Evolutionary conservation across 2,888 invertebrate species (phyloP), one percentile per base, ranked within the genome.

Genomic region (Matsumyia berberina): DNA sequence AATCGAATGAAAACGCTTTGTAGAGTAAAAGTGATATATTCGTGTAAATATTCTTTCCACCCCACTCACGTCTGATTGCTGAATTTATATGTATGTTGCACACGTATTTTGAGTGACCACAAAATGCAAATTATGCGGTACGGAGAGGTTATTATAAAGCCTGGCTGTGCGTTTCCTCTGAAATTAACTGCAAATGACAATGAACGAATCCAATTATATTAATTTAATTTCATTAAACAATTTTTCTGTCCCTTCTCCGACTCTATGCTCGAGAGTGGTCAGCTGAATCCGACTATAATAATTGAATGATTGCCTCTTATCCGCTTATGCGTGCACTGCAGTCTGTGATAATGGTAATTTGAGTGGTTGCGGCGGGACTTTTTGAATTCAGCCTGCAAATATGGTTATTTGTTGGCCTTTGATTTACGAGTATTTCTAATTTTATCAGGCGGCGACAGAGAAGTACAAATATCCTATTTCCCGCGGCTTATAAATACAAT

Each of bases 151-250:
- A 79, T 69, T 73, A 73, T 49, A 33, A 66, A 64, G 46, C 46
- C 49, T 24, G 62, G 37, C 17, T 51, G 64, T 69, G 80, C 53
- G 70, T 70, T 76, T 53, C 51, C 42, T 66, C 70, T 70, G 74
- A 80, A 85, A 85, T 85, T 85, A 85, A 80, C 80, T 85, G 85
- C 70, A 46, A 80, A 74, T 76, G 80, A 85, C 74, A 85, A 76
- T 76, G 66, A 79, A 79, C 49, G 62, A 79, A 80, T 70, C 67
- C 80, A 80, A 85, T 85, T 76, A 85, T 66, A 69, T 85, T 70
- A 69, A 80, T 80, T 85, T 74, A 69, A 80, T 80, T 85, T 80
- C 80, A 85, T 85, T 85, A 58, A 55, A 39, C n/a, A 57, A 57
- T 15, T 37, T n/a, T 42, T 49, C 35, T 12, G 31, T 17, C 49